phyloP scores from a whole-genome alignment of 1,140 invertebrate species.

The Muscidifurax raptorellus region DNA sequence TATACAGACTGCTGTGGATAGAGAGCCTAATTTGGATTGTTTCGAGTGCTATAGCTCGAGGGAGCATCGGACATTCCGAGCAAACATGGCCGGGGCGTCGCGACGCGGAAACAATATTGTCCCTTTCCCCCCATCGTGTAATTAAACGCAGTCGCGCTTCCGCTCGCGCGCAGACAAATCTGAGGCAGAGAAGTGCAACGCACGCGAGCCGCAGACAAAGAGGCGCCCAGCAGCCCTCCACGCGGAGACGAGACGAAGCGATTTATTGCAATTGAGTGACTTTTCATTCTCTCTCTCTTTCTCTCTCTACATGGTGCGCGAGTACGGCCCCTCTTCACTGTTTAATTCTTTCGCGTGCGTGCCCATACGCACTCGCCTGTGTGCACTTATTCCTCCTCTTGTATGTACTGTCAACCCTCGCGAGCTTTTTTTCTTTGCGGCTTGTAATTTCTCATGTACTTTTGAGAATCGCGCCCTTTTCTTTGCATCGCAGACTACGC shows the following conservation, averaged over 20 bases:
- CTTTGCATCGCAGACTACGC: too few species aligned
- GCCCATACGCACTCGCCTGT: too few species aligned
- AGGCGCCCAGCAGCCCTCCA: too few species aligned
- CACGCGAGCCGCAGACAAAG: not conserved
- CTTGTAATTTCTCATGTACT: not conserved
- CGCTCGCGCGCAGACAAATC: constrained; percentile 24
- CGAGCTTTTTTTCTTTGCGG: not conserved
- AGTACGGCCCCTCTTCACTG: not conserved
- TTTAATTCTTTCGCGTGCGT: not conserved
- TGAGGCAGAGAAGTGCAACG: constrained; percentile 31
- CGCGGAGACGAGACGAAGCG: constrained; percentile 17
- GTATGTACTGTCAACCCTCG: not conserved
- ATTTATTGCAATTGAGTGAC: constrained; percentile 34
- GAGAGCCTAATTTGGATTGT: constrained; percentile 39
- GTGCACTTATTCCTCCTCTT: not conserved
- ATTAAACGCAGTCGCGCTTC: constrained; percentile 57
- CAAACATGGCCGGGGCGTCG: constrained; percentile 29
- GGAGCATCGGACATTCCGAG: not conserved
- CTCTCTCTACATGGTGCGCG: not conserved
- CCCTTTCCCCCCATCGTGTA: constrained; percentile 54
- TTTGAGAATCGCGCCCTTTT: not conserved
- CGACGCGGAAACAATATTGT: constrained; percentile 58
- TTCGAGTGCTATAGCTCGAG: not conserved
- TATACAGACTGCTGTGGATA: not conserved
- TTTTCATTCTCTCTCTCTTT: constrained; percentile 15